Evolutionary conservation across 2,888 invertebrate species (phyloP).

Genomic region (Nasonovia ribisnigri): DNA sequence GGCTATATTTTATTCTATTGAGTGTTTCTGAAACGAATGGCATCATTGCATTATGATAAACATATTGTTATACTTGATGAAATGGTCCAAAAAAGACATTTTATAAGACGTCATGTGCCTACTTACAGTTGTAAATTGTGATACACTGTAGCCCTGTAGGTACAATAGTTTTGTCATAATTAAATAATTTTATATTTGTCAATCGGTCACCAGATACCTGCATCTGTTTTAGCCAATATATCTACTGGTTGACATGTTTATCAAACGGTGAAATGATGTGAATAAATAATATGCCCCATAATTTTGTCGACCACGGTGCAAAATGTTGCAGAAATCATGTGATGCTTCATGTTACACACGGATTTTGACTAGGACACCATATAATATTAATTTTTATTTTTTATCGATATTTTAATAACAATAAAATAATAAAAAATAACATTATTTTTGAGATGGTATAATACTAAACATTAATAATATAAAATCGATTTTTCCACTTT

Average conservation of each 20-base stretch:
- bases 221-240: not conserved
- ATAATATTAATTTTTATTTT: not conserved
- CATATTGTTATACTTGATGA: not conserved
- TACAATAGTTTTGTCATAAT: not conserved
- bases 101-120: not conserved
- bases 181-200: not conserved
- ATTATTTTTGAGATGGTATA: not conserved
- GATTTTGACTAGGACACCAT: not conserved
- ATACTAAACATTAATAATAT: not conserved
- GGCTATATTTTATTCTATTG: not conserved
- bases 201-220: not conserved
- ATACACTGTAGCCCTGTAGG: no score
- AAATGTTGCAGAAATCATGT: not conserved
- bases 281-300: not conserved
- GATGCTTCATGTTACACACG: not conserved
- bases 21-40: not conserved
- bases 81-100: not conserved
- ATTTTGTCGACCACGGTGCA: not conserved
- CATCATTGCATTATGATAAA: not conserved
- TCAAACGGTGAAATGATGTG: not conserved
- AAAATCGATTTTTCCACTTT: not conserved
- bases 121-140: no score
- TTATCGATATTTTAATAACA: not conserved
- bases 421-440: not conserved
- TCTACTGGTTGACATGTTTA: not conserved